Evolutionary conservation across 2,888 invertebrate species (phyloP).

Genomic region (Thereva unica): DNA sequence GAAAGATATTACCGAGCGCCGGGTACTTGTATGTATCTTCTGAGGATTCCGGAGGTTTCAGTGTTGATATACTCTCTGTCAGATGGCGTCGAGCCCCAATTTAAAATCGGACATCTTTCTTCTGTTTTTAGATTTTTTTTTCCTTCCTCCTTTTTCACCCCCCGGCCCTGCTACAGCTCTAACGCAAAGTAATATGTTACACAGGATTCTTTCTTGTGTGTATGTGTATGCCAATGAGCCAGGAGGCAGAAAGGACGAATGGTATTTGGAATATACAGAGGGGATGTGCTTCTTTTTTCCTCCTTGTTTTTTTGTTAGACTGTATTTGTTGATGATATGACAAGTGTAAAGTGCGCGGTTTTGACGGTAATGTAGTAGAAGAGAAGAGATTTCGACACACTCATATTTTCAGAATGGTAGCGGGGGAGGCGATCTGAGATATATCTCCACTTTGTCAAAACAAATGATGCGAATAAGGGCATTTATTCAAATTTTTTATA

Average conservation of each 20-base stretch:
- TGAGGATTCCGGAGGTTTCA: background rate
- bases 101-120: conserved; percentile 12
- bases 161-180: no score
- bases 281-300: background rate
- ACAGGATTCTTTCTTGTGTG: no score
- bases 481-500: conserved; percentile 1
- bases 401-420: background rate
- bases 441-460: conserved; percentile 11
- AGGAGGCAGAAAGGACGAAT: background rate
- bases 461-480: conserved; percentile 12
- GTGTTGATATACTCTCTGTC: background rate
- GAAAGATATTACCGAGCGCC: no score
- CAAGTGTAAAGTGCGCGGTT: conserved; percentile 3
- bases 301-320: no score
- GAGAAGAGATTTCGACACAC: conserved; percentile 1
- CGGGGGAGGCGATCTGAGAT: background rate
- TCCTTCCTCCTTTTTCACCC: no score
- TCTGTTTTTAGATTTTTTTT: background rate
- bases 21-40: background rate
- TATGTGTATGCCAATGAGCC: no score
- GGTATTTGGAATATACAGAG: background rate
- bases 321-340: background rate
- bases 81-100: conserved; percentile 11
- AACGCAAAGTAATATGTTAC: no score
- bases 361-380: background rate